Evolutionary conservation across 2,888 invertebrate genomes (phyloP), one percentile per base, ranked within the genome.

Genomic region (Mesorhabditis sp.): DNA sequence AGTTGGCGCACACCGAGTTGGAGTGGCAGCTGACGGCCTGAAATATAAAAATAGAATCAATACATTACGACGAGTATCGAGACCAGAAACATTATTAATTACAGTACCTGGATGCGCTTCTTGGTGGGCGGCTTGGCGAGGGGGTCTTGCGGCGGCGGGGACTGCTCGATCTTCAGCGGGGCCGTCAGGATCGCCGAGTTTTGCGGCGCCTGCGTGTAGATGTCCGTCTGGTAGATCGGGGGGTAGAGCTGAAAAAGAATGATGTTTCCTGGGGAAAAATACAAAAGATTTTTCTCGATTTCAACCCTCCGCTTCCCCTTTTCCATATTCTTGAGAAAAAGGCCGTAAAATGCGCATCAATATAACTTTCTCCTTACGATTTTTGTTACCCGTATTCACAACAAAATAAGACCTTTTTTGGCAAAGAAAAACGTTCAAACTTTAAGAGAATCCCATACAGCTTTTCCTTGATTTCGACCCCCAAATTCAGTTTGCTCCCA

Each of bases 61-160:
- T 28, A 5, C 44, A 4, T 66, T 10, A 13, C 43, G 4, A 28
- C 6, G 65, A 28, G 28, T 7, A 65, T 65, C 5, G 4, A 15
- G 5, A 28, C 7, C 10, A 4, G 28, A 28, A 28, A 28, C 28
- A 28, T 28, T 28, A 28, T 28, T 28, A 28, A 28, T 43, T 67
- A 7, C 15, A n/a, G 45, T 50, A 76, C 76, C 71, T 74, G 74
- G 67, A 78, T 78, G 68, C 76, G 70, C 65, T 78, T 76, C 72
- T 80, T 80, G 1, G 69, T 41, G 43, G 65, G 69, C n/a, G 72
- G 72, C 64, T 72, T 71, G 15, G 73, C 76, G 4, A 74, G 69
- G n/a, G 80, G 80, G 61, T 80, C 80, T 58, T 80, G 80, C n/a
- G 80, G 80, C 6, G 80, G 78, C 7, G 80, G 80, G n/a, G 74